Evolutionary conservation across 2,888 invertebrate species (phyloP).

Genomic region (Dolomedes plantarius): DNA sequence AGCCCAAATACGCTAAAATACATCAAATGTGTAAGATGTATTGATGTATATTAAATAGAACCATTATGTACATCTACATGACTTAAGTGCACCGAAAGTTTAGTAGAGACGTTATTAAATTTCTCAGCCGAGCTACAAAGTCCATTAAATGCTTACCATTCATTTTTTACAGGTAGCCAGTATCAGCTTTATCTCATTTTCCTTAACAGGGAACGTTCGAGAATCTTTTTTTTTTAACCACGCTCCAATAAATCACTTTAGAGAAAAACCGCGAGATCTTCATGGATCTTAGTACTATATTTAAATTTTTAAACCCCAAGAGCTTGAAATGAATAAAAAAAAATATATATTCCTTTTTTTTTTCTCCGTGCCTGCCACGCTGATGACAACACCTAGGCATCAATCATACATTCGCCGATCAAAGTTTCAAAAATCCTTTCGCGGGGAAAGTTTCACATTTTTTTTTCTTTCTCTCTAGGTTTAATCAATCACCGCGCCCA

Average conservation of each 20-base stretch:
- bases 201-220: too few species aligned
- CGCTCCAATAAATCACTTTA: background rate
- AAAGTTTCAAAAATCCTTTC: conserved; percentile 34
- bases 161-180: too few species aligned
- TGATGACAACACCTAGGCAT: conserved; percentile 41
- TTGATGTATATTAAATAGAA: too few species aligned
- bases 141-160: too few species aligned
- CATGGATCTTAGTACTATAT: background rate
- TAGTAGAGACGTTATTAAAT: too few species aligned
- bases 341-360: background rate
- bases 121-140: too few species aligned
- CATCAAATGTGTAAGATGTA: too few species aligned
- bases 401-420: conserved; percentile 47
- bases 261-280: background rate
- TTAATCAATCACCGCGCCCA: conserved; percentile 56
- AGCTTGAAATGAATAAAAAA: background rate
- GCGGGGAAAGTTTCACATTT: conserved; percentile 27
- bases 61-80: too few species aligned
- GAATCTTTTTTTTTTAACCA: too few species aligned
- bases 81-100: too few species aligned
- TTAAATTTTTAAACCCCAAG: background rate
- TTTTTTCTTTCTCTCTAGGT: conserved; percentile 23
- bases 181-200: too few species aligned
- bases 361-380: background rate
- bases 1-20: too few species aligned